Evolutionary conservation across 2,888 invertebrate genomes (phyloP), one percentile per base, ranked within the genome.

Genomic region (Drosophila ustulata): DNA sequence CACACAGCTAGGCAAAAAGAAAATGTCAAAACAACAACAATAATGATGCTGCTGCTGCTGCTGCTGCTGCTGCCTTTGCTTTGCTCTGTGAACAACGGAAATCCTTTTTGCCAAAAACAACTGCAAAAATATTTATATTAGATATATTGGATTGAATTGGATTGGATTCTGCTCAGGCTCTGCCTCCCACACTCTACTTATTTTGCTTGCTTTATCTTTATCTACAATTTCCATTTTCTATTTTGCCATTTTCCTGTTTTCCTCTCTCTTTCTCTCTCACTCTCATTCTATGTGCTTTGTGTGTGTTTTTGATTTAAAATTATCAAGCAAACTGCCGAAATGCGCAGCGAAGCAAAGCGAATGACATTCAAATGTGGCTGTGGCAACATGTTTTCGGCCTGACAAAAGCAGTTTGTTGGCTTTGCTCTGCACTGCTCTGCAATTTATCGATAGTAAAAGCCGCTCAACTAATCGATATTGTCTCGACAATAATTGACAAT

Each of bases 111-210:
- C 64, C 76, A 73, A 82, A 88, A 85, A 85, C 88, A 83, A 83
- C 86, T 85, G 88, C 72, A 85, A 88, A 85, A 83, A 83, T 83
- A 83, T 83, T 88, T 83, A 88, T 83, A 85, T 83, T 88, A 83
- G 88, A 83, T 85, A 83, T 88, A 83, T 85, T 88, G 86, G 80
- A 88, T 83, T 82, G 80, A 30, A 57, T 57, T 64, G 57, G 43
- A 64, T 64, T 64, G 61, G 61, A 66, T 78, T 63, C 30, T 18
- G 18, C 18, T 18, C 18, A 18, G 18, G 2, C 18, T 18, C 18
- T 18, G 18, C 37, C 43, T 9, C 34, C 6, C 62, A 28, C 13
- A 43, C 11, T 25, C 1, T 11, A 3, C 9, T 32, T 41, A 18
- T 34, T 34, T 18, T 41, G 23, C 43, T 11, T 46, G 8, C 28